Evolutionary conservation across 2,113 vertebrate genomes (phyloP), one percentile per base, ranked within the genome.

Genomic region (Pelecanus crispus): DNA sequence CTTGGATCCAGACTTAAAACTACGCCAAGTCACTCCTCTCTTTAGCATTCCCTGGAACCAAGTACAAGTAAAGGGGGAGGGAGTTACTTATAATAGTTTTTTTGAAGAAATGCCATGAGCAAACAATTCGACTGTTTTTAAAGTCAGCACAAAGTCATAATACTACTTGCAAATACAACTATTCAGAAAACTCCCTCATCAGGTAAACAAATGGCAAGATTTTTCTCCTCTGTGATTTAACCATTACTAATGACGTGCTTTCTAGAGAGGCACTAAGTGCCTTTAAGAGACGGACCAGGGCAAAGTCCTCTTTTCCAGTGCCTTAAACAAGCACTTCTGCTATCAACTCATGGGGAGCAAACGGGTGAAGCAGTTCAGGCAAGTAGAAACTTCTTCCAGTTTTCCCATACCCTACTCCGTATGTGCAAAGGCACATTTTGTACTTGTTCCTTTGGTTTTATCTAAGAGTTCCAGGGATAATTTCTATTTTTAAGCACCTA

Each of bases 21-120:
- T 72, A 79, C 45, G 90, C 75, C 86, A 95, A 97, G 92, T 66
- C 73, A 94, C 83, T 97, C 84, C 91, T 92, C 90, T 78, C 85
- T 77, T 70, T 8, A 91, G 80, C 65, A 71, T 94, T 92, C 96
- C 86, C 61, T 94, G 78, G 92, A 96, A 95, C 40, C 0, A 10
- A 86, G 52, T 52, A 73, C 65, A 91, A 26, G 67, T 75, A 94
- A 90, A 88, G 62, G 55, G 66, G 79, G 88, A 91, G 73, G 77
- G 72, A 65, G 66, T 79, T 96, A 93, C 85, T 94, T 92, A 52
- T 34, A 94, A 87, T 89, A 96, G 88, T 38, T 63, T 85, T 95
- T 88, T 78, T 93, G 7, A 95, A 96, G 61, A 88, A 90, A 84
- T 71, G 91, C 70, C 49, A 92, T 3, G 5, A 93, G 80, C 77